phyloP scores from a whole-genome alignment of 2,888 invertebrate genomes.

The Pegoplata infirma region DNA sequence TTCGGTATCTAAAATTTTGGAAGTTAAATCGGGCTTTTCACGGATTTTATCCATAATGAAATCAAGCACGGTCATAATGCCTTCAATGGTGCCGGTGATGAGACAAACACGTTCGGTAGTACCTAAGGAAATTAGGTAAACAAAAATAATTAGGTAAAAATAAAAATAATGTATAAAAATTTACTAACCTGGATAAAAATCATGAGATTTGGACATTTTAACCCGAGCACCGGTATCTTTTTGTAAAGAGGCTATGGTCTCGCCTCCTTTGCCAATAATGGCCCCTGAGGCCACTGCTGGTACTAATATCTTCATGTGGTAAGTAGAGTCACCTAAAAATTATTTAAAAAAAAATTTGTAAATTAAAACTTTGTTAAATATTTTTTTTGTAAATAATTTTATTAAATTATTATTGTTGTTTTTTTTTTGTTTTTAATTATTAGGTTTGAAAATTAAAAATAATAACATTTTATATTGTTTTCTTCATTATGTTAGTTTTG shows the following conservation, averaged over 20 bases:
- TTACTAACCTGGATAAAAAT: slow-evolving; percentile 96
- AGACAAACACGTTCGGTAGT: slow-evolving; percentile 96
- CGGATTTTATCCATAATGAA: slow-evolving; percentile 97
- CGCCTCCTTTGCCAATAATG: slow-evolving; percentile 99
- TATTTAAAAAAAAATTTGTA: background rate
- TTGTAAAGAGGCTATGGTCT: slow-evolving; percentile 98
- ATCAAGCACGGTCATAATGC: slow-evolving; percentile 93
- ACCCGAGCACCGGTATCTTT: slow-evolving; percentile 98
- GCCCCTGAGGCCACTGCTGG: slow-evolving; percentile 98
- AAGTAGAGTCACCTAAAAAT: slow-evolving; percentile 92
- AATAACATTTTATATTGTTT: slow-evolving; percentile 68
- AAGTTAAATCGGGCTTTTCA: slow-evolving; percentile 94
- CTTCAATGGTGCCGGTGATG: slow-evolving; percentile 93
- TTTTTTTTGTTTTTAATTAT: slow-evolving; percentile 44
- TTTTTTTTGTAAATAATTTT: too few relatives aligned
- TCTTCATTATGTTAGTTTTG: slow-evolving; percentile 27
- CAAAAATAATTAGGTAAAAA: background rate
- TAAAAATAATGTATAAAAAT: too few relatives aligned
- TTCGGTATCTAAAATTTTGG: slow-evolving; percentile 89
- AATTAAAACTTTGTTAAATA: slow-evolving; percentile 50
- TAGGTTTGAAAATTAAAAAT: slow-evolving; percentile 73
- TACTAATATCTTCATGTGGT: slow-evolving; percentile 97
- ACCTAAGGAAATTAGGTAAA: slow-evolving; percentile 83
- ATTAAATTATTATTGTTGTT: slow-evolving; percentile 33
- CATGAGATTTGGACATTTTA: slow-evolving; percentile 99